Base-by-base conservation (phyloP, 2,113 vertebrate species). In the Blennius ocellaris region DNA sequence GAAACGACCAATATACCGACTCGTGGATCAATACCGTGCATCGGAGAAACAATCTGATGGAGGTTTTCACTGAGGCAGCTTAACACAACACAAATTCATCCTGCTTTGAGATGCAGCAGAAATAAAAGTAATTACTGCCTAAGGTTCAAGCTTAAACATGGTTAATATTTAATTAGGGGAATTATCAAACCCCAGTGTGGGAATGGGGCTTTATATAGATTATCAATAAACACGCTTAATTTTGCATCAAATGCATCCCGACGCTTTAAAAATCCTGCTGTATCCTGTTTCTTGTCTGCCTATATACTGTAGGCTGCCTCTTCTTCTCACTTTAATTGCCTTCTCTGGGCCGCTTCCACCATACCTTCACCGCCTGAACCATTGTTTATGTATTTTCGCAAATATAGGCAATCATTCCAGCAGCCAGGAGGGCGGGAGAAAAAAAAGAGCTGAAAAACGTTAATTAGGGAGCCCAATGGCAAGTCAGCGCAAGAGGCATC, bases 381-480 rank as follows among this genome's bases (percentile, higher is more conserved):
- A 79, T 89, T 90, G 82, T 90, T 92, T 90, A 89, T 90, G 90
- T 91, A 83, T 90, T 89, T 80, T 59, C 10, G 41, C 76, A 89
- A 88, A 91, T 87, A 81, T 76, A 77, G 53, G 69, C 72, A 73
- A 87, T 86, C 61, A 73, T 89, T 89, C 82, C 60, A 80, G 55
- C 39, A 69, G 61, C 51, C 43, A 56, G 15, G 47, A 41, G 15
- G 11, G 41, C 7, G 8, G 11, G 14, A 10, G 65, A 39, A 39
- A 59, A 48, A 52, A 51, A 21, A 10, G 55, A 58, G 80, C 65
- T 81, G 70, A 83, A 88, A 86, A 71, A 30, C 71, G 70, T 80
- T 92, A 90, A 94, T 94, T 92, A 93, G 91, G 70, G 66, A 88
- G 79, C 89, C 91, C 90, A 92, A 55, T 89, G 92, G 90, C 91